A percentile compares a stretch with the other conserved stretches of the same genome.
These are phyloP conservation scores for Leptopterna dolabrata DNA, from an alignment of 2,888 invertebrate genomes.

Conservation along the genomic window DNA sequence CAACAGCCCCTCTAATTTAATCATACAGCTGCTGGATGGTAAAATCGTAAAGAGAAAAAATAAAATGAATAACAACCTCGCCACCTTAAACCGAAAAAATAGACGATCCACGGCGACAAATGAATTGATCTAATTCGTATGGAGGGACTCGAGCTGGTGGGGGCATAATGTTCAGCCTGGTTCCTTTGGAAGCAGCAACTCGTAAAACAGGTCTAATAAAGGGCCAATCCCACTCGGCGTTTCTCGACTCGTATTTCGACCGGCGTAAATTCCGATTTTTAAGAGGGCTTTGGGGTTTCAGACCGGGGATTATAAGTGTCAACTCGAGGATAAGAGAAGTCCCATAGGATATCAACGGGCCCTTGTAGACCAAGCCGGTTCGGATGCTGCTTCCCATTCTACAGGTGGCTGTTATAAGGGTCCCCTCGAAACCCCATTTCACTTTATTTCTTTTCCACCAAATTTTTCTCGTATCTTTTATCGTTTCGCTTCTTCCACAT, in stretches of 20 bases:
- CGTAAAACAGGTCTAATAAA: conserved; percentile 51
- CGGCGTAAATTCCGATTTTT: conserved; percentile 37
- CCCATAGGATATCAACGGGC: not conserved
- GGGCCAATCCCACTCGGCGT: not conserved
- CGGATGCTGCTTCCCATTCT: conserved; percentile 18
- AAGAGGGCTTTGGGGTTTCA: not conserved
- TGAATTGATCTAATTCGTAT: not conserved
- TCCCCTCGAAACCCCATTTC: not conserved
- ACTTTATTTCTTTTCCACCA: conserved; percentile 10
- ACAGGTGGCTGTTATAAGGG: conserved; percentile 24
- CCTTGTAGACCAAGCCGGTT: not conserved
- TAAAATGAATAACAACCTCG: not conserved
- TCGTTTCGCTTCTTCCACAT: no score
- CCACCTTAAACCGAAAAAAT: not conserved
- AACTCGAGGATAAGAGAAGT: conserved; percentile 14
- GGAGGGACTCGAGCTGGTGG: not conserved
- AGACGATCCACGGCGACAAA: not conserved
- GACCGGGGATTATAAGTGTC: conserved; percentile 41
- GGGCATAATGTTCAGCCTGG: conserved; percentile 32
- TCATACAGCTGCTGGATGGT: no score
- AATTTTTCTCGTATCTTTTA: not conserved
- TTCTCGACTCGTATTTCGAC: not conserved
- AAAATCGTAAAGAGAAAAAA: not conserved
- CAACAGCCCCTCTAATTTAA: no score
- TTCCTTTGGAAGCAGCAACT: conserved; percentile 13